phyloP scores from a whole-genome alignment of 2,113 vertebrate species.

The Festucalex cinctus region DNA sequence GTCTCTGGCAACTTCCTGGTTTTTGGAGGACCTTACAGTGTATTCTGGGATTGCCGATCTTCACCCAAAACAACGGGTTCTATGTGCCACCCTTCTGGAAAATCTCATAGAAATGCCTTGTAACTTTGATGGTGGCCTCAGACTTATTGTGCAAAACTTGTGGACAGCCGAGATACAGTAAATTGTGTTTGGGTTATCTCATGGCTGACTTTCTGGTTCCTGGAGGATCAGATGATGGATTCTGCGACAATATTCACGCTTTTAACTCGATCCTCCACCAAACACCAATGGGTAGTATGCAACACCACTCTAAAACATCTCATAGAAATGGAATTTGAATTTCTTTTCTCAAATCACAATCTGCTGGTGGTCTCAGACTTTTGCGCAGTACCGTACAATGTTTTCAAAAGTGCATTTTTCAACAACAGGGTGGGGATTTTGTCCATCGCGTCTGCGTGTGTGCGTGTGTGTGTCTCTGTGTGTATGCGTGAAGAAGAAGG shows the following conservation, averaged over 20 bases:
- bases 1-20: background rate
- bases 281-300: background rate
- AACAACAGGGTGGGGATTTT: slow-evolving; percentile 35
- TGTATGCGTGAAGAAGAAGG: slow-evolving; percentile 58
- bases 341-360: background rate
- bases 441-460: slow-evolving; percentile 21
- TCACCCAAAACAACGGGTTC: no score
- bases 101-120: background rate
- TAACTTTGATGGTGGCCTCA: no score
- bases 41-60: no score
- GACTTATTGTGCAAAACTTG: no score
- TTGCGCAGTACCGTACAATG: background rate
- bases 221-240: background rate
- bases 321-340: no score
- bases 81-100: no score
- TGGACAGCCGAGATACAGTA: no score
- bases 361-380: background rate
- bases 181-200: no score
- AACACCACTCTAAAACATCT: background rate
- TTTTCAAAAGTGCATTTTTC: slow-evolving; percentile 33
- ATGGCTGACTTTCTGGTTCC: background rate
- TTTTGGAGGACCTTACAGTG: no score
- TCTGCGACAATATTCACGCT: background rate
- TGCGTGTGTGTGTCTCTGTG: slow-evolving; percentile 44
- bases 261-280: background rate